Evolutionary conservation across 2,888 invertebrate genomes (phyloP).

Genomic region (Stictocephala bisonia): DNA sequence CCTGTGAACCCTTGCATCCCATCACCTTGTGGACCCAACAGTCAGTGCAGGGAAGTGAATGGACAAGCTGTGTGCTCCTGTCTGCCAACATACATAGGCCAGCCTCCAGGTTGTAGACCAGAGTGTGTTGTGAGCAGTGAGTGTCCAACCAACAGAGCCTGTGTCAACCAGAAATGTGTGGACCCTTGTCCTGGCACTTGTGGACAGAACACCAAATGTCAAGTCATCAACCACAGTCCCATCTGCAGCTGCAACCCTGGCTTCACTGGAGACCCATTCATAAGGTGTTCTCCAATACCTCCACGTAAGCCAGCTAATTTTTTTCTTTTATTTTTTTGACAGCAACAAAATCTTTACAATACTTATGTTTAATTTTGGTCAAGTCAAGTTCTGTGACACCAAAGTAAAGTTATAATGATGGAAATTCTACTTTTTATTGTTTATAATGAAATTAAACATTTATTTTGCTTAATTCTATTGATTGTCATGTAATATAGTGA

Average conservation of each 20-base stretch:
- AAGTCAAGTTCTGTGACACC: too few species aligned
- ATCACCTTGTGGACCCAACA: slow-evolving; percentile 86
- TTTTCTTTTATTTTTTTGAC: too few species aligned
- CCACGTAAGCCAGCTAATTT: slow-evolving; percentile 60
- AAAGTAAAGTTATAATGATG: too few species aligned
- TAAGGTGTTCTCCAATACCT: slow-evolving; percentile 68
- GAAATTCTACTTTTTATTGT: too few species aligned
- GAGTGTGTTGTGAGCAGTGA: slow-evolving; percentile 80
- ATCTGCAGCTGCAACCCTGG: slow-evolving; percentile 74
- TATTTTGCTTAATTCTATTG: too few species aligned
- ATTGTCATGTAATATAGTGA: too few species aligned
- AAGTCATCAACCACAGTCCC: slow-evolving; percentile 78
- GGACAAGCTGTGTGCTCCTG: slow-evolving; percentile 80
- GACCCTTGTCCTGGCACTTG: slow-evolving; percentile 81
- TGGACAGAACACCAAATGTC: slow-evolving; percentile 78
- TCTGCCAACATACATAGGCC: slow-evolving; percentile 72
- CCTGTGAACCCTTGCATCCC: slow-evolving; percentile 73
- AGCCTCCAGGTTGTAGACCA: slow-evolving; percentile 77
- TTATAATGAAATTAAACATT: too few species aligned
- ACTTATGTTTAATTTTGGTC: too few species aligned
- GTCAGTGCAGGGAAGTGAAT: slow-evolving; percentile 79
- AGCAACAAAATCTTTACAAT: too few species aligned
- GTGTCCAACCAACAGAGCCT: slow-evolving; percentile 75
- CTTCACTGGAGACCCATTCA: slow-evolving; percentile 75
- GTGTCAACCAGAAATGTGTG: slow-evolving; percentile 75